These are phyloP conservation scores for Plagodis dolabraria DNA, from an alignment of 2,888 invertebrate genomes.

Conservation along the genomic window DNA sequence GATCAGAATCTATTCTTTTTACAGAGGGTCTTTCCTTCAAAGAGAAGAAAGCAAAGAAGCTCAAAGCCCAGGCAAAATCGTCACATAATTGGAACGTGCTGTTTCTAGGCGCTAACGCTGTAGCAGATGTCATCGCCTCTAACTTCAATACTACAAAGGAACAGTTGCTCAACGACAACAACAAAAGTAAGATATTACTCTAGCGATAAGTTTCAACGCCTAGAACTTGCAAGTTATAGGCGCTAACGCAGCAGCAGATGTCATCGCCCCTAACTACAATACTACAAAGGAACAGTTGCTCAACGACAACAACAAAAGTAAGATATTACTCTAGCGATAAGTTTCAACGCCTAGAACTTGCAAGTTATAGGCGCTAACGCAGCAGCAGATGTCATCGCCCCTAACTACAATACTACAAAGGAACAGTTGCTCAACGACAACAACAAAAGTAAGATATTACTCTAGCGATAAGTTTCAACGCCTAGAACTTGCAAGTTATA, in stretches of 20 bases:
- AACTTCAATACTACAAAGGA: slow-evolving; percentile 94
- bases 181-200: slow-evolving; percentile 60
- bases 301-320: too few relatives aligned
- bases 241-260: too few relatives aligned
- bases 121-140: slow-evolving; percentile 95
- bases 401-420: slow-evolving; percentile 93
- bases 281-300: too few relatives aligned
- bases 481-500: too few relatives aligned
- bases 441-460: slow-evolving; percentile 18
- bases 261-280: too few relatives aligned
- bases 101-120: slow-evolving; percentile 96
- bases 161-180: slow-evolving; percentile 84
- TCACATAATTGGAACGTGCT: slow-evolving; percentile 98
- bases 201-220: background rate
- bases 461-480: too few relatives aligned
- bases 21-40: slow-evolving; percentile 90
- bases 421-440: slow-evolving; percentile 85
- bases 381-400: slow-evolving; percentile 95
- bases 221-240: background rate
- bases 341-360: slow-evolving; percentile 97
- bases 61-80: slow-evolving; percentile 90
- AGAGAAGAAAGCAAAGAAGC: slow-evolving; percentile 90
- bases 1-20: slow-evolving; percentile 35
- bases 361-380: slow-evolving; percentile 95
- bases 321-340: slow-evolving; percentile 80